Conservation (phyloP, 2,113 vertebrate genomes). For the Dermatemys mawii region DNA sequence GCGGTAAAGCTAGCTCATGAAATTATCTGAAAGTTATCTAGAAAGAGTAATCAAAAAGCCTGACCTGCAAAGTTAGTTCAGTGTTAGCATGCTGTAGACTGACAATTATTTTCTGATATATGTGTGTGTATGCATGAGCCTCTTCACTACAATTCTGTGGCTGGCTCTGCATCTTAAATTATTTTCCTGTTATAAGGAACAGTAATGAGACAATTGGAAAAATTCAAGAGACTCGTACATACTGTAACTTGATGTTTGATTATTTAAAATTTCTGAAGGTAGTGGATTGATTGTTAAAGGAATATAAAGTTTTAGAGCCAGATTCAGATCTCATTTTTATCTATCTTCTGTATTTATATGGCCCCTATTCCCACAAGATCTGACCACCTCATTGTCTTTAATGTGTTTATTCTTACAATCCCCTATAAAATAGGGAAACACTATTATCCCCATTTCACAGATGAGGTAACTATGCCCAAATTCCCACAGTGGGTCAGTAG, state of each 20-base stretch:
- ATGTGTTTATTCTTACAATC: accelerated
- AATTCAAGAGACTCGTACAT: accelerated
- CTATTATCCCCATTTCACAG: background rate
- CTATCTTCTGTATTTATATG: background rate
- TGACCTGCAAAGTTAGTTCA: accelerated
- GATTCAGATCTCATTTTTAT: background rate
- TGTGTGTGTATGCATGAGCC: accelerated
- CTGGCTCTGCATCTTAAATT: background rate
- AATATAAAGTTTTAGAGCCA: background rate
- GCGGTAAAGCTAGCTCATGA: accelerated
- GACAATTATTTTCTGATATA: accelerated
- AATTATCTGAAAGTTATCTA: background rate
- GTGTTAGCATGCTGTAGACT: background rate
- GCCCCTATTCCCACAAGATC: background rate
- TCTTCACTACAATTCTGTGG: background rate
- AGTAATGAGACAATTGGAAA: background rate
- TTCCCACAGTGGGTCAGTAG: accelerated
- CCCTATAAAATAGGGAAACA: background rate
- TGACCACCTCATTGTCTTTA: background rate
- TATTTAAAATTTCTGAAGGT: background rate
- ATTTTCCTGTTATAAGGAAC: background rate
- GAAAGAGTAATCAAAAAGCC: background rate
- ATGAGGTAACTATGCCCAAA: background rate
- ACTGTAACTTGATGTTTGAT: background rate
- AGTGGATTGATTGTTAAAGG: background rate